Percentiles rank a stretch among this genome's conserved stretches.
phyloP scores from a whole-genome alignment of 2,113 vertebrate species.

The Cyprinus carpio region DNA sequence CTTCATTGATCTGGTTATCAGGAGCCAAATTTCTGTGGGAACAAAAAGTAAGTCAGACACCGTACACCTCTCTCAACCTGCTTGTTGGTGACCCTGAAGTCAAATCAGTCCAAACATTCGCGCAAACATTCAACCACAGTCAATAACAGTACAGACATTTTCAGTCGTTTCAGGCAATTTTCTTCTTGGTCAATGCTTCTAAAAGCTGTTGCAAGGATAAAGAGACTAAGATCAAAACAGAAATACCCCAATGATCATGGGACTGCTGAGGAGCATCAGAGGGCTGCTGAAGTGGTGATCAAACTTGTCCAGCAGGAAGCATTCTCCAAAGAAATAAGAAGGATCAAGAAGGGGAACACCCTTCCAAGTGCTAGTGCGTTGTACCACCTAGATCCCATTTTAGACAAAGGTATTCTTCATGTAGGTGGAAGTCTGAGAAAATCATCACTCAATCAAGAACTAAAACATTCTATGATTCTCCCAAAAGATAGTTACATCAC shows the following conservation, averaged over 20 bases:
- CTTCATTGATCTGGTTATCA: no score
- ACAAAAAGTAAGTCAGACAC: not conserved
- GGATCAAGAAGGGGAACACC: no score
- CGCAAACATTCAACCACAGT: not conserved
- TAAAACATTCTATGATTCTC: constrained; percentile 11
- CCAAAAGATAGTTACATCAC: constrained; percentile 4
- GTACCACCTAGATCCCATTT: not conserved
- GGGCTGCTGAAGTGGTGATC: not conserved
- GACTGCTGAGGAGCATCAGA: not conserved
- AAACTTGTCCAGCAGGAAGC: no score
- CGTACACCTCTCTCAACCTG: not conserved
- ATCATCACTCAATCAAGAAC: constrained; percentile 19
- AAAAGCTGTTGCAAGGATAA: not conserved
- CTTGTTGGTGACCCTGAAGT: not conserved
- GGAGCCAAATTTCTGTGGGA: constrained; percentile 36
- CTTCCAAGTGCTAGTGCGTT: no score
- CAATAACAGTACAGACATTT: not conserved
- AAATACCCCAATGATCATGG: not conserved
- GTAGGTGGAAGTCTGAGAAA: not conserved
- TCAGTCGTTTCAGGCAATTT: not conserved
- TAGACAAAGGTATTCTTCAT: not conserved
- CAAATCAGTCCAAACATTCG: not conserved
- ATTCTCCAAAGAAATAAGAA: no score
- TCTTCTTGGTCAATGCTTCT: not conserved
- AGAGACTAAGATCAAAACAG: not conserved